Evolutionary conservation across 2,888 invertebrate genomes (phyloP).

Genomic region (Digitonthophagus gazella): DNA sequence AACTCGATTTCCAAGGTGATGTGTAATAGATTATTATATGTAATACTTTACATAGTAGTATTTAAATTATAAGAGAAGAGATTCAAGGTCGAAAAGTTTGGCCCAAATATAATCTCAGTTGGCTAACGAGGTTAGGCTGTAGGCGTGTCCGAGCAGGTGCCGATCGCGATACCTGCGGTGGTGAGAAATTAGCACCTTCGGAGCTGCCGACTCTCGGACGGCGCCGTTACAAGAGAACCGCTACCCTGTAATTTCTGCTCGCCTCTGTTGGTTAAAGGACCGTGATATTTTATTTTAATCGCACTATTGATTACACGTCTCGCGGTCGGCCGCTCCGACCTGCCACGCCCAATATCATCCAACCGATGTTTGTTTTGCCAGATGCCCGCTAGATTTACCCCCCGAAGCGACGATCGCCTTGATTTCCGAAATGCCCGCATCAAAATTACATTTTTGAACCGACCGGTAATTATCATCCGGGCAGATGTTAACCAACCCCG

Average conservation of each 20-base stretch:
- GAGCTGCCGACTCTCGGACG: slow-evolving; percentile 23
- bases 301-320: slow-evolving; percentile 27
- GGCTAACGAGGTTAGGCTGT: background rate
- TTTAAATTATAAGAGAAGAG: background rate
- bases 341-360: background rate
- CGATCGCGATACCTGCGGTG: slow-evolving; percentile 34
- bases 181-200: slow-evolving; percentile 33
- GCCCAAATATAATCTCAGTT: background rate
- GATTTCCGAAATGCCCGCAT: no score
- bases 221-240: slow-evolving; percentile 23
- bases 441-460: no score
- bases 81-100: background rate
- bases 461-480: no score
- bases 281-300: slow-evolving; percentile 29
- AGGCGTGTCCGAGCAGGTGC: slow-evolving; percentile 29
- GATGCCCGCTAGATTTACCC: no score
- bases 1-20: no score
- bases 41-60: background rate
- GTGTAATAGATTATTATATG: no score
- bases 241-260: slow-evolving; percentile 27
- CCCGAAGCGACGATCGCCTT: no score
- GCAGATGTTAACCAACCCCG: no score
- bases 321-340: slow-evolving; percentile 3
- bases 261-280: slow-evolving; percentile 29
- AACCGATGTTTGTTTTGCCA: background rate